Percentiles rank a stretch among this genome's conserved stretches.
These are phyloP conservation scores for Dolichopus griseipennis DNA, from an alignment of 2,888 invertebrate species.

Conservation along the genomic window DNA sequence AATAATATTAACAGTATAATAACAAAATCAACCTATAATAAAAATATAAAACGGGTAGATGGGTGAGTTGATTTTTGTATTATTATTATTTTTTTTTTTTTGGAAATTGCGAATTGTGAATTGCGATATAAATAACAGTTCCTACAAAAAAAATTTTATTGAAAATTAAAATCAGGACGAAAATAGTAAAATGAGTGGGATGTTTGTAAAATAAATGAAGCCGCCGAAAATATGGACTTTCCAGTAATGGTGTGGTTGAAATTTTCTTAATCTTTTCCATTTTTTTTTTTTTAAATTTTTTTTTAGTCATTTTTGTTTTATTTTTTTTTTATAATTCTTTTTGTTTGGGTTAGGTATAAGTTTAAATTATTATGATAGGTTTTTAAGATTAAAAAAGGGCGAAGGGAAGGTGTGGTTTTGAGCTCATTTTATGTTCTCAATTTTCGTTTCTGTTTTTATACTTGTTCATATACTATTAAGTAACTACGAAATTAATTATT, in stretches of 20 bases:
- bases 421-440: too few relatives aligned
- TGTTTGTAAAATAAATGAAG: background rate
- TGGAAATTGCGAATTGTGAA: background rate
- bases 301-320: background rate
- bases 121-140: too few relatives aligned
- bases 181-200: background rate
- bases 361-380: background rate
- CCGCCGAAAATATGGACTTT: background rate
- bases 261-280: background rate
- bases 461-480: background rate
- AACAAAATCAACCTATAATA: too few relatives aligned
- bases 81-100: too few relatives aligned
- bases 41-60: background rate
- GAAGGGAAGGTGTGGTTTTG: background rate
- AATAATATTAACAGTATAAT: background rate
- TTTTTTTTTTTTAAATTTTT: too few relatives aligned
- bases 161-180: background rate
- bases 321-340: background rate
- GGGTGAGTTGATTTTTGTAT: background rate
- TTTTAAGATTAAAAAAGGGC: background rate
- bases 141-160: too few relatives aligned
- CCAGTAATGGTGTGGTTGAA: background rate
- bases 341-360: background rate
- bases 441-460: background rate
- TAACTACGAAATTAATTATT: background rate